A percentile compares a stretch with the other conserved stretches of the same genome.
Conservation (phyloP, 2,113 vertebrate species). For the Cynoglossus semilaevis region DNA sequence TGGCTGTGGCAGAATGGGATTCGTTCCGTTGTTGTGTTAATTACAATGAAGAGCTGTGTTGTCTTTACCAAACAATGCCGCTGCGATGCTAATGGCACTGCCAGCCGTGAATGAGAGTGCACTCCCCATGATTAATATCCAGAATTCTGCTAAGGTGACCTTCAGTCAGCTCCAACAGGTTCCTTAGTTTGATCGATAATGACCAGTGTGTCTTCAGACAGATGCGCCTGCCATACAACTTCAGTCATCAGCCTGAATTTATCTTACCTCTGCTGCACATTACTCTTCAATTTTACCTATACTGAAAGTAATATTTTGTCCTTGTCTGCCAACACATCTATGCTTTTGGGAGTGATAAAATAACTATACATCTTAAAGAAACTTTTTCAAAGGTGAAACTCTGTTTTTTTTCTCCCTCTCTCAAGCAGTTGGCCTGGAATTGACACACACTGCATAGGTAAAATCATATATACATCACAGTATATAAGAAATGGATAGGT, state of each 20-base stretch:
- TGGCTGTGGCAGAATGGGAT: slow-evolving; percentile 47
- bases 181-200: slow-evolving; percentile 78
- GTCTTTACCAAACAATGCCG: slow-evolving; percentile 72
- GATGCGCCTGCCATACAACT: slow-evolving; percentile 48
- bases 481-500: too few relatives aligned
- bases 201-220: slow-evolving; percentile 63
- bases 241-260: slow-evolving; percentile 61
- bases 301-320: slow-evolving; percentile 24
- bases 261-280: slow-evolving; percentile 23
- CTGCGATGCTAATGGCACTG: slow-evolving; percentile 76
- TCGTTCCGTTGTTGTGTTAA: slow-evolving; percentile 72
- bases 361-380: neutral
- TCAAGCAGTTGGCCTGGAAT: too few relatives aligned
- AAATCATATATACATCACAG: too few relatives aligned
- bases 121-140: slow-evolving; percentile 74
- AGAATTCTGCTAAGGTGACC: slow-evolving; percentile 81
- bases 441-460: too few relatives aligned
- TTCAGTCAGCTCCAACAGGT: slow-evolving; percentile 73
- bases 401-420: too few relatives aligned
- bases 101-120: slow-evolving; percentile 70
- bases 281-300: slow-evolving; percentile 37
- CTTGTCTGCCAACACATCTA: slow-evolving; percentile 9
- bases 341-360: neutral
- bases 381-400: slow-evolving; percentile 5
- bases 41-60: slow-evolving; percentile 66